A percentile compares a stretch with the other conserved stretches of the same genome.
phyloP scores from a whole-genome alignment of 2,888 invertebrate genomes.

The Netelia fuscicornis region DNA sequence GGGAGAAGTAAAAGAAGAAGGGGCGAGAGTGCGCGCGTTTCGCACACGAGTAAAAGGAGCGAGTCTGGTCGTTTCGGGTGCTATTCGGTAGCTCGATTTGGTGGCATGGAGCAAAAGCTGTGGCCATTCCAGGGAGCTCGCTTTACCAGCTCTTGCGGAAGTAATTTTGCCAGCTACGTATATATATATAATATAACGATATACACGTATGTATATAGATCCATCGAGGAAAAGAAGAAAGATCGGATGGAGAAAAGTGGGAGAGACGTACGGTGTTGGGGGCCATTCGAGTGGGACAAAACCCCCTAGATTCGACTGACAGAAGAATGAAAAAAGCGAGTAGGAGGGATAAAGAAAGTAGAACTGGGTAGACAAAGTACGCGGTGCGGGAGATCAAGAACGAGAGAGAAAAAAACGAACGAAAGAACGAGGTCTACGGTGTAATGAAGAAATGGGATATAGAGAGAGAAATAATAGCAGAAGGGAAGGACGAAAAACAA shows the following conservation, averaged over 20 bases:
- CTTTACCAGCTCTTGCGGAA: constrained; percentile 63
- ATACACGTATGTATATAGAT: not conserved
- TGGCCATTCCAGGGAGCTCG: constrained; percentile 54
- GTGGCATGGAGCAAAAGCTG: constrained; percentile 41
- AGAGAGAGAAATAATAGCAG: constrained; percentile 34
- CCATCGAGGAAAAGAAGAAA: not conserved
- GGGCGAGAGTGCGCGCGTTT: constrained; percentile 25
- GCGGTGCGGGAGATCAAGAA: constrained; percentile 1
- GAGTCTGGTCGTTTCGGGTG: constrained; percentile 52
- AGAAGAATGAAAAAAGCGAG: not conserved
- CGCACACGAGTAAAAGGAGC: constrained; percentile 12
- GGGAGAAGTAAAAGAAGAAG: constrained; percentile 5
- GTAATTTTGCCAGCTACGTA: constrained; percentile 51
- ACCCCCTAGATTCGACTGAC: constrained; percentile 16
- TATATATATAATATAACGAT: constrained; percentile 7
- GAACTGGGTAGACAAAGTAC: constrained; percentile 43
- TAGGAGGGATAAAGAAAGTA: constrained; percentile 26
- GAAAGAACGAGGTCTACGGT: constrained; percentile 34
- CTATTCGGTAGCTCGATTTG: constrained; percentile 41
- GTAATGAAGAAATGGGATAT: constrained; percentile 59
- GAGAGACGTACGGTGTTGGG: constrained; percentile 44
- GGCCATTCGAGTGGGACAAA: constrained; percentile 40
- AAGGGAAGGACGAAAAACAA: constrained; percentile 31
- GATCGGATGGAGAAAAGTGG: constrained; percentile 44
- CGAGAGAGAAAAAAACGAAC: constrained; percentile 17